Conservation (phyloP, 2,113 vertebrate species). For the Corythoichthys intestinalis region DNA sequence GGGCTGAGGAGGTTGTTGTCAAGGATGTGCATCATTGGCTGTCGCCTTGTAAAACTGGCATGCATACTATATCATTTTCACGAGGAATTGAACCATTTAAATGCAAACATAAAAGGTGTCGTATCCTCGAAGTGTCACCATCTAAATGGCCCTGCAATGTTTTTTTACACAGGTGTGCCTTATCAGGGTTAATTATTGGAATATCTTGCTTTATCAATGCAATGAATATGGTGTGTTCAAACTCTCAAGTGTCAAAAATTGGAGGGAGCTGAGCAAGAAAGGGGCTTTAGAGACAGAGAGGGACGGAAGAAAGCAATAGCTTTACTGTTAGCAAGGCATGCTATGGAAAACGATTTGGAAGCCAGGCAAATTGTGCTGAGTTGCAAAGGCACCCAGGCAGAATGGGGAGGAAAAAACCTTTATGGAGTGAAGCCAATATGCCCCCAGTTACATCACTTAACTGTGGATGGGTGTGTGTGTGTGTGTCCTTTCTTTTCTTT, state of each 20-base stretch:
- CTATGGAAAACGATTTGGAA: conserved; percentile 90
- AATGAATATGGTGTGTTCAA: too few relatives aligned
- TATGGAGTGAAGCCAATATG: conserved; percentile 79
- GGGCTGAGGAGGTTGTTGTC: too few relatives aligned
- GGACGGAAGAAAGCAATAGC: conserved; percentile 80
- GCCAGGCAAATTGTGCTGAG: conserved; percentile 86
- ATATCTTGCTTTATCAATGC: too few relatives aligned
- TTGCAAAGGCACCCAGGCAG: conserved; percentile 83
- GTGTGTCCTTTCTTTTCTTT: conserved; percentile 69
- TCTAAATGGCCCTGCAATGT: too few relatives aligned
- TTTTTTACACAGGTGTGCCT: too few relatives aligned
- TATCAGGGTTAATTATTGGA: too few relatives aligned
- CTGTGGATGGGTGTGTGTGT: conserved; percentile 40
- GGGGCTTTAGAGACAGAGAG: conserved; percentile 69
- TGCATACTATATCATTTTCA: too few relatives aligned
- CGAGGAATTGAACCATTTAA: too few relatives aligned
- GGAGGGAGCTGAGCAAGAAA: conserved; percentile 68
- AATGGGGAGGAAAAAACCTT: conserved; percentile 72
- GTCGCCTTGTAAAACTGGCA: too few relatives aligned
- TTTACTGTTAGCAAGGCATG: conserved; percentile 92
- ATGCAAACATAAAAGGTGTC: too few relatives aligned
- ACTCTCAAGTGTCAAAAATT: conserved; percentile 70
- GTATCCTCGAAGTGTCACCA: too few relatives aligned
- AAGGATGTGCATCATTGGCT: too few relatives aligned
- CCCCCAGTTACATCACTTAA: conserved; percentile 83